Evolutionary conservation across 2,113 vertebrate genomes (phyloP), one percentile per base, ranked within the genome.

Genomic region (Syngnathus scovelli): DNA sequence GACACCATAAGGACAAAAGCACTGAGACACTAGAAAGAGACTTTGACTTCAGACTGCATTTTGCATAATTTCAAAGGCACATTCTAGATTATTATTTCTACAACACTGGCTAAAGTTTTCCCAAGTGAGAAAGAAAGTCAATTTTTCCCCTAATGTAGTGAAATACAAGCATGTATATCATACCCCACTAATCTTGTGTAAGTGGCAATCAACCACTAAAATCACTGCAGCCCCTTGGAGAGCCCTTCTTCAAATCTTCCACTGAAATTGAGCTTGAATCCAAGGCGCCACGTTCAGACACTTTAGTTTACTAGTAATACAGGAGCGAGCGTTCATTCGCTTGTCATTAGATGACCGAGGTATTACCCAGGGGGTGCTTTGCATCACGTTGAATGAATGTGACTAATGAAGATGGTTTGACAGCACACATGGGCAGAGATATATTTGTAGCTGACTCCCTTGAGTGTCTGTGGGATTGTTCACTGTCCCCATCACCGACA

Each of bases 311-410:
- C 72, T 70, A 46, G 67, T 64, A 44, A 62, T 62, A 21, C 13
- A 44, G 65, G 67, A 67, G 64, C 61, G 46, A 67, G 64, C 61
- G 38, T 49, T 73, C 69, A 73, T 72, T 72, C n/a, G 38, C 70
- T 85, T 78, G 78, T 84, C 83, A 86, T 86, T 85, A 85, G 78
- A 81, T 80, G 78, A 81, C 81, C 84, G 73, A 81, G 59, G 80
- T 77, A 85, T 86, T 80, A 79, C 78, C 73, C 75, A 75, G 59
- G 77, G 80, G 83, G 71, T 56, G 36, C 70, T 56, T 48, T 56
- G 7, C 76, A 75, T 84, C 83, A 83, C 77, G 59, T 43, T 63
- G 75, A 74, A 80, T 83, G 77, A 82, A 84, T 75, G 75, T 78
- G 77, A 83, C 78, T 80, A 83, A 85, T 85, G 76, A 84, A 75